Conservation (phyloP, 2,888 invertebrate species). For the Ectemnius continuus region DNA sequence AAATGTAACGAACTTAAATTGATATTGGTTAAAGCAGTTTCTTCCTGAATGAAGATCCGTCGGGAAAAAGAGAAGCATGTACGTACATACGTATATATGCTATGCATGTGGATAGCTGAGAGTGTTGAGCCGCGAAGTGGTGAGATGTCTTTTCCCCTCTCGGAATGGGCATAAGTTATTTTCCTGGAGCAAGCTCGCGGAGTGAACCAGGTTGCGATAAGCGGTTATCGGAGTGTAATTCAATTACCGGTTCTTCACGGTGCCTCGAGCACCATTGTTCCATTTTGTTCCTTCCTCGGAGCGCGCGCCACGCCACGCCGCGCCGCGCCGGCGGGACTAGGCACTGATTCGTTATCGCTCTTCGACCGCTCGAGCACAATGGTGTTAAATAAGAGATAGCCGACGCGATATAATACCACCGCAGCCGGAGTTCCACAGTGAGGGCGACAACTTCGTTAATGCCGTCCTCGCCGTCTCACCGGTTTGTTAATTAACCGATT, state of each 20-base stretch:
- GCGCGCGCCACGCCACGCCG: constrained; percentile 6
- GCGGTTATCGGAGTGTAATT: constrained; percentile 74
- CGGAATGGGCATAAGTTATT: constrained; percentile 52
- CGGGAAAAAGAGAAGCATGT: no score
- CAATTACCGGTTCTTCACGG: constrained; percentile 75
- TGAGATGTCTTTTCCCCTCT: neutral
- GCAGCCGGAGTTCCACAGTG: constrained; percentile 32
- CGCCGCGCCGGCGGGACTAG: constrained; percentile 26
- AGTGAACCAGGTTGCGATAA: constrained; percentile 50
- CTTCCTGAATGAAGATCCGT: no score
- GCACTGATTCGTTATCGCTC: constrained; percentile 72
- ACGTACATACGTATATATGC: no score
- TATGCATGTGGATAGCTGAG: no score
- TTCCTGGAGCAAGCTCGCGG: constrained; percentile 38
- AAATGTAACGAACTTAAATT: no score
- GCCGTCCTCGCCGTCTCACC: constrained; percentile 18
- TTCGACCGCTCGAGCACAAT: constrained; percentile 67
- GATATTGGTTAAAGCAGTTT: no score
- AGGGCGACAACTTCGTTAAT: constrained; percentile 53
- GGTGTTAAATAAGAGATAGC: constrained; percentile 75
- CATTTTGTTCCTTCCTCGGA: constrained; percentile 51
- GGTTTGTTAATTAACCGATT: constrained; percentile 55
- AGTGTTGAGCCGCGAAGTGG: no score
- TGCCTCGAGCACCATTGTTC: constrained; percentile 68
- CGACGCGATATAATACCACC: constrained; percentile 59